phyloP scores from a whole-genome alignment of 2,797 vertebrate species.

The Schizopygopsis pylzovi region DNA sequence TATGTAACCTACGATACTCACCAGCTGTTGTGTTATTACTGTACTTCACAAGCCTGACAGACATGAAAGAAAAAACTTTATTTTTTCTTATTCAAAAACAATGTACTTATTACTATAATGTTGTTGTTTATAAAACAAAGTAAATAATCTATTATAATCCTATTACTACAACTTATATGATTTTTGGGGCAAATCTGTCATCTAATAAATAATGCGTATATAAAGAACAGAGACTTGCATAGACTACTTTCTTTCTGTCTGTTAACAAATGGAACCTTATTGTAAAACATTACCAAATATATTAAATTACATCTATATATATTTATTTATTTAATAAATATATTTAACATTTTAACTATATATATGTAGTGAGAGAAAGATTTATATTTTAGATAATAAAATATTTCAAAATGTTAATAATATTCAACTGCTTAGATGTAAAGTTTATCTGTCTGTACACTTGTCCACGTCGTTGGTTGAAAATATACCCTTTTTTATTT shows the following conservation, averaged over 20 bases:
- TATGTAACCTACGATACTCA: neutral
- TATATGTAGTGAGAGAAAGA: no score
- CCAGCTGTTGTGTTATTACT: neutral
- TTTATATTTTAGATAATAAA: neutral
- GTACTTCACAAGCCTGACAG: neutral
- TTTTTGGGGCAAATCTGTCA: neutral
- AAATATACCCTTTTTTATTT: neutral
- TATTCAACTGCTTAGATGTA: neutral
- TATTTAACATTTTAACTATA: no score
- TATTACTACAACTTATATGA: neutral
- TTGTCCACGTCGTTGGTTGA: neutral
- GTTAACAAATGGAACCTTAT: no score
- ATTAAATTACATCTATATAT: no score
- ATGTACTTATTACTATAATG: neutral
- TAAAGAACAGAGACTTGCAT: neutral
- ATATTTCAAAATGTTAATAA: neutral
- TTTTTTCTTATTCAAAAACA: neutral
- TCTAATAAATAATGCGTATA: neutral
- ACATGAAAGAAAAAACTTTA: no score
- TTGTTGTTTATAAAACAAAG: neutral
- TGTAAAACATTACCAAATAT: no score
- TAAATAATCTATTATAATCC: neutral
- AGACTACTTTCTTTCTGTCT: neutral
- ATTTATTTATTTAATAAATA: no score
- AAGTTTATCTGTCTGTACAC: neutral